A percentile compares a stretch with the other conserved stretches of the same genome.
These are phyloP conservation scores for Caenorhabditis doughertyi DNA, from an alignment of 2,888 invertebrate genomes.

Conservation along the genomic window DNA sequence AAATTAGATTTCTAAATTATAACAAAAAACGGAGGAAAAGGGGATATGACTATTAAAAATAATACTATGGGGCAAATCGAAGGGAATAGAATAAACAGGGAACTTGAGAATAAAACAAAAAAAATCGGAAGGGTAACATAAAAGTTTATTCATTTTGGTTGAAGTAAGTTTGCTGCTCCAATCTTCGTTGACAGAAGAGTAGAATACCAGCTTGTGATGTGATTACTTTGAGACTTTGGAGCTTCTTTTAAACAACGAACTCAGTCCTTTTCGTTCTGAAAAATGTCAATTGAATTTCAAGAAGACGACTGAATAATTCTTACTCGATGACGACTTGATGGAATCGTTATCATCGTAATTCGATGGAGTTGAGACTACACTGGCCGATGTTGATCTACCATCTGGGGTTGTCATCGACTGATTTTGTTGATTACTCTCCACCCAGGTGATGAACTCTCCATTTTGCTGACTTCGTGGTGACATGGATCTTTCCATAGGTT, in stretches of 20 bases:
- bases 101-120: constrained; percentile 17
- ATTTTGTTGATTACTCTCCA: constrained; percentile 64
- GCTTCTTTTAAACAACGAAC: constrained; percentile 64
- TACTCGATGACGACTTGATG: constrained; percentile 63
- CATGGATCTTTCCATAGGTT: constrained; percentile 53
- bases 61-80: constrained; percentile 43
- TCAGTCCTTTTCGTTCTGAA: constrained; percentile 67
- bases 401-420: constrained; percentile 45
- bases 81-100: constrained; percentile 28
- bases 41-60: constrained; percentile 26
- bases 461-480: constrained; percentile 57
- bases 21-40: not conserved
- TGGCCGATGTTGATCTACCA: constrained; percentile 49
- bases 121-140: constrained; percentile 13
- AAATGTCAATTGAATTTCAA: not conserved
- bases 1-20: constrained; percentile 4
- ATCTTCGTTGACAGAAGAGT: constrained; percentile 47
- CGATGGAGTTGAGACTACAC: constrained; percentile 52
- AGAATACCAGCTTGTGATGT: constrained; percentile 27
- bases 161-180: constrained; percentile 8
- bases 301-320: not conserved
- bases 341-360: constrained; percentile 68
- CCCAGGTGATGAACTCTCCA: constrained; percentile 72
- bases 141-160: constrained; percentile 2
- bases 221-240: constrained; percentile 63